A percentile compares a stretch with the other conserved stretches of the same genome.
phyloP scores from a whole-genome alignment of 2,113 vertebrate genomes.

The Myotis brandtii region DNA sequence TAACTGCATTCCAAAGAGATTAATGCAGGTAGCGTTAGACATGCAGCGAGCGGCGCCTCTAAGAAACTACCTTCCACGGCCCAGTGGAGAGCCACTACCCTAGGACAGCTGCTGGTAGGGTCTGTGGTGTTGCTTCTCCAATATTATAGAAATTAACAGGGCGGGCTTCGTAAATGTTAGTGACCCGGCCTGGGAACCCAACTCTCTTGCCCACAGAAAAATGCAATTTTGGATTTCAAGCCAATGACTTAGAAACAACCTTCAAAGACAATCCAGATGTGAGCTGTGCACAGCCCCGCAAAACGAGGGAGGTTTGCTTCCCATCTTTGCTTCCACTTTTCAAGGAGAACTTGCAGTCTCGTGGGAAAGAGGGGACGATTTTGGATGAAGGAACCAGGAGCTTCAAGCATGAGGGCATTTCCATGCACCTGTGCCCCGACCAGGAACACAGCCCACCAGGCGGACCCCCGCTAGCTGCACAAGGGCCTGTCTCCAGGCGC shows the following conservation, averaged over 20 bases:
- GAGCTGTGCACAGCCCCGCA: background rate
- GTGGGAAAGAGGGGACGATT: background rate
- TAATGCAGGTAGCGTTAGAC: fast-evolving
- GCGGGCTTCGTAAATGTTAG: fast-evolving
- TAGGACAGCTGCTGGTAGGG: no score
- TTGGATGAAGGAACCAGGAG: background rate
- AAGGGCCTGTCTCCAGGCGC: background rate
- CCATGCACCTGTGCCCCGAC: no score
- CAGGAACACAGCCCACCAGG: background rate
- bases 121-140: background rate
- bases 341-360: background rate
- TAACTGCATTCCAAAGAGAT: background rate
- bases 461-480: background rate
- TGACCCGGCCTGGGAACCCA: background rate
- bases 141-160: background rate
- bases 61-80: background rate
- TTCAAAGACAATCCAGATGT: background rate
- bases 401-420: background rate
- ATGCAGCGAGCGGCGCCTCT: background rate
- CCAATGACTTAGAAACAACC: background rate
- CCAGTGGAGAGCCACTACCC: background rate
- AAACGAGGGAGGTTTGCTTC: background rate
- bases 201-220: background rate
- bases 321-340: background rate
- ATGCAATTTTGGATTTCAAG: background rate